A percentile compares a stretch with the other conserved stretches of the same genome.
These are phyloP conservation scores for Clistopyga incitator DNA, from an alignment of 2,888 invertebrate species.

Conservation along the genomic window DNA sequence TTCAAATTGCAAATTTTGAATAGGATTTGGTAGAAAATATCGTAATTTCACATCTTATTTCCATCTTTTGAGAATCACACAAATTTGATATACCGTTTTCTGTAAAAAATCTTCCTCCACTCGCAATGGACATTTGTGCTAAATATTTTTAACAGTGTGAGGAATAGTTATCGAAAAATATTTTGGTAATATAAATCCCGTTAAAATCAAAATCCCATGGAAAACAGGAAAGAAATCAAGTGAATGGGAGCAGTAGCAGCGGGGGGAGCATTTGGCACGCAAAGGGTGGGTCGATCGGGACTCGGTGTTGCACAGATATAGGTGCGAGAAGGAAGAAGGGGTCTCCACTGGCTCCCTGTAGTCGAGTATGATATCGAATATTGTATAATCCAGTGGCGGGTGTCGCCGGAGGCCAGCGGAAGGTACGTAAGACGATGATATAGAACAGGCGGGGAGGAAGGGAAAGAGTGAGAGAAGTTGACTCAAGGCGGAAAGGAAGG, in stretches of 20 bases:
- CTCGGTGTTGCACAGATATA: slow-evolving; percentile 34
- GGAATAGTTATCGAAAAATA: slow-evolving; percentile 2
- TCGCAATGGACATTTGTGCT: no score
- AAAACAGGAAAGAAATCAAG: slow-evolving; percentile 24
- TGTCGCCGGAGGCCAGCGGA: slow-evolving; percentile 73
- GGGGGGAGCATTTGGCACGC: slow-evolving; percentile 29
- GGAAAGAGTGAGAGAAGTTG: slow-evolving; percentile 69
- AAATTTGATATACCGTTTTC: no score
- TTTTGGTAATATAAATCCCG: background rate
- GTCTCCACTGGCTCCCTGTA: slow-evolving; percentile 51
- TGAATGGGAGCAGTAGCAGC: slow-evolving; percentile 4
- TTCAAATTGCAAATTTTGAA: no score
- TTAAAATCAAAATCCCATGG: slow-evolving; percentile 6
- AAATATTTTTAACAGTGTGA: background rate
- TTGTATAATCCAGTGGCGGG: slow-evolving; percentile 79
- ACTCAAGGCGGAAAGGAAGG: slow-evolving; percentile 60
- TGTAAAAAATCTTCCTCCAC: no score
- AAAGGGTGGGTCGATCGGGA: slow-evolving; percentile 52
- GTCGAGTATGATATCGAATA: slow-evolving; percentile 78
- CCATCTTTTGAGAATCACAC: no score
- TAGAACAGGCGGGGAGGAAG: slow-evolving; percentile 68
- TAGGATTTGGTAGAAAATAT: no score
- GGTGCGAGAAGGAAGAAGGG: slow-evolving; percentile 43
- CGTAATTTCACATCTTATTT: no score
- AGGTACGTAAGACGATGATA: slow-evolving; percentile 72